Evolutionary conservation across 2,797 vertebrate genomes (phyloP), one percentile per base, ranked within the genome.

Genomic region (Salmo trutta): DNA sequence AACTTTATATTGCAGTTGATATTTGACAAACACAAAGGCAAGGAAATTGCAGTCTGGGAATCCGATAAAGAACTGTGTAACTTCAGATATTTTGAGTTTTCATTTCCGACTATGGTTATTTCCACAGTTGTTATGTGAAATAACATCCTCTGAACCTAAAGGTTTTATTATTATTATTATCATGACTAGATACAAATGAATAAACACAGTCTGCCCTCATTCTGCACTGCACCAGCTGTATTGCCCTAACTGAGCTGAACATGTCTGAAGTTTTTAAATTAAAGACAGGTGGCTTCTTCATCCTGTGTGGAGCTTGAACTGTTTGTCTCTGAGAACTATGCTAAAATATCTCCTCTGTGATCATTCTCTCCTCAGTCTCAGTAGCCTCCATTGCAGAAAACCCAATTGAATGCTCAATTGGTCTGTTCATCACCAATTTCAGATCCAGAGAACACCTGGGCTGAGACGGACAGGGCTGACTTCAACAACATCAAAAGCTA

Each of bases 381-480:
- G 59, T 79, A 33, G 76, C 70, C 62, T 73, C 56, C 64, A 51
- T 68, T 73, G 71, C 71, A 75, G 75, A 71, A 71, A 78, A 82
- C 76, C 80, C 77, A 81, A 82, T 84, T 86, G 81, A 77, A 78
- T 47, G 76, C 81, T 77, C 81, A 84, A 77, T 77, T 69, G 75
- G 62, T 10, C 56, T 51, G 68, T 79, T 80, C 75, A 79, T 75
- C 78, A 72, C 36, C 47, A 69, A 51, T 24, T 29, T 36, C 16
- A 16, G 16, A 31, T 69, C 67, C 36, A 69, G 19, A 69, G 33
- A 33, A 31, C n/a, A 36, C 67, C 67, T 41, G 31, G 31, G 41
- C 29, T 31, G 21, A 76, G 71, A 75, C 67, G 3, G 67, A 56
- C 51, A 64, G 56, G 66, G 36, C 77, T 56, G 56, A 75, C 56